Conservation (phyloP, 1,140 invertebrate genomes). For the Diachasmimorpha longicaudata region DNA sequence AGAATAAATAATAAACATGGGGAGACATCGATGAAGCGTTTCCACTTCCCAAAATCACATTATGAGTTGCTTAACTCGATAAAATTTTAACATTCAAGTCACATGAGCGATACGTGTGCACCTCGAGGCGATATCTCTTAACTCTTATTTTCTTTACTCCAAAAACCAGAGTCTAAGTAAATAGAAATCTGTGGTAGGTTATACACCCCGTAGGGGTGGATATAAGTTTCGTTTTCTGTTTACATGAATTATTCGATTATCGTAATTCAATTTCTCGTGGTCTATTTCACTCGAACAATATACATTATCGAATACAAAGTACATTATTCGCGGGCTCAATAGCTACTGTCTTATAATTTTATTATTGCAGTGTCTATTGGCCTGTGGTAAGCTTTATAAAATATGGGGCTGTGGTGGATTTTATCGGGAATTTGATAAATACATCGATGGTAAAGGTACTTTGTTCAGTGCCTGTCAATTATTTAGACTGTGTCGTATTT, state of each 20-base stretch:
- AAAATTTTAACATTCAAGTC: not conserved
- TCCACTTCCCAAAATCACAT: not conserved
- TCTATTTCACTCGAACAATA: constrained; percentile 32
- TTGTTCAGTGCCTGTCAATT: no score
- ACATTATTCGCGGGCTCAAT: not conserved
- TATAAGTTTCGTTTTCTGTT: constrained; percentile 31
- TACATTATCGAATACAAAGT: not conserved
- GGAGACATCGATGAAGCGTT: not conserved
- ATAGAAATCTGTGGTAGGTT: constrained; percentile 19
- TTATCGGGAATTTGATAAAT: not conserved
- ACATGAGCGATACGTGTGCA: not conserved
- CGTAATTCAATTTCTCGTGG: constrained; percentile 47
- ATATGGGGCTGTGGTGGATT: not conserved
- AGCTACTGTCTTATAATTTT: not conserved
- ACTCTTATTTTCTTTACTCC: not conserved
- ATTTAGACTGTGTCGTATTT: no score
- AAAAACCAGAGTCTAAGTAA: constrained; percentile 37
- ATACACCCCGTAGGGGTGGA: not conserved
- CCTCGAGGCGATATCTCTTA: not conserved
- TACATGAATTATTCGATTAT: constrained; percentile 50
- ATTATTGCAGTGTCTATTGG: not conserved
- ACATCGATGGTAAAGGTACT: constrained; percentile 21
- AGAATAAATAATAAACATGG: not conserved
- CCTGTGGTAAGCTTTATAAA: not conserved
- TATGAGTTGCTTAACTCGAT: not conserved